Evolutionary conservation across 2,113 vertebrate genomes (phyloP).

Genomic region (Archilochus colubris): DNA sequence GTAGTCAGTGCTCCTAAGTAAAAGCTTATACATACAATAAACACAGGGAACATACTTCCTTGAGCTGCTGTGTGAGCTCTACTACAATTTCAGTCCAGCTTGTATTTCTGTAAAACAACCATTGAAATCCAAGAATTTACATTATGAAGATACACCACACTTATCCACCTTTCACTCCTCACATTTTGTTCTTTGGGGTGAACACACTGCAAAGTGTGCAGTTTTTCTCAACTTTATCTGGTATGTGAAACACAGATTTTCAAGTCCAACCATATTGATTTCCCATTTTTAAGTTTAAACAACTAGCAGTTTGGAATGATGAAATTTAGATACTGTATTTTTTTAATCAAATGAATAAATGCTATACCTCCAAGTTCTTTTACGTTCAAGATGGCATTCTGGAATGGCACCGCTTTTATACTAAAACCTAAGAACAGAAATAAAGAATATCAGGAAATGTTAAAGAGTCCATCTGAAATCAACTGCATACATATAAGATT

Average conservation of each 20-base stretch:
- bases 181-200: neutral
- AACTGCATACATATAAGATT: neutral
- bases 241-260: neutral
- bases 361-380: constrained; percentile 98
- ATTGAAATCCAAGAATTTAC: neutral
- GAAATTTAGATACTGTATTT: neutral
- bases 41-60: neutral
- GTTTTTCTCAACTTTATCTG: neutral
- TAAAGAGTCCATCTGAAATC: neutral
- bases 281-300: neutral
- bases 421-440: constrained; percentile 89
- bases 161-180: accelerated
- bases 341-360: constrained; percentile 17
- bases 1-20: neutral
- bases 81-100: neutral
- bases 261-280: neutral
- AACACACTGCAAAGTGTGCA: neutral
- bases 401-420: constrained; percentile 97
- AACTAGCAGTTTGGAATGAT: neutral
- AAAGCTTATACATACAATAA: neutral
- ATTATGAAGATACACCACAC: neutral
- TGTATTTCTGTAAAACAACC: neutral
- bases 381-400: constrained; percentile 95
- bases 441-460: constrained; percentile 43
- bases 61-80: neutral